Percentiles rank a stretch among this genome's conserved stretches.
Conservation (phyloP, 1,140 invertebrate genomes). For the Orussus abietinus region DNA sequence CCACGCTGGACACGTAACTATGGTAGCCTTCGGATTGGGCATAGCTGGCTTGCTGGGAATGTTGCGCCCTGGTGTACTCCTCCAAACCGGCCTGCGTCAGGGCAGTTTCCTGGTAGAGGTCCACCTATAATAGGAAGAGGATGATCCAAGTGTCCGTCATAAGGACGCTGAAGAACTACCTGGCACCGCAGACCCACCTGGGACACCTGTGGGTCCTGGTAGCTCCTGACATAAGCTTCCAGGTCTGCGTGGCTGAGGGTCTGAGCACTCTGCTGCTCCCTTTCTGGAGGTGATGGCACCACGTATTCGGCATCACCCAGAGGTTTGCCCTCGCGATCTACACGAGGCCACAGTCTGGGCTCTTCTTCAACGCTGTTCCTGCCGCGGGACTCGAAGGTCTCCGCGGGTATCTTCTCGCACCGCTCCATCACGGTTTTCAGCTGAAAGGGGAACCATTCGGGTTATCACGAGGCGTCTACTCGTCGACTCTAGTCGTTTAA, state of each 20-base stretch:
- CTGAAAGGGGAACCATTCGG: constrained; percentile 47
- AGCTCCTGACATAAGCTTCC: constrained; percentile 55
- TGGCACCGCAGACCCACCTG: constrained; percentile 35
- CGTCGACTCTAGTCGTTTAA: constrained; percentile 8
- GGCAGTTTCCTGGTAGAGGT: constrained; percentile 43
- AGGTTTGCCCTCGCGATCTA: constrained; percentile 64
- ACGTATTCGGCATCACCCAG: constrained; percentile 67
- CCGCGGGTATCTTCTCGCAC: constrained; percentile 67
- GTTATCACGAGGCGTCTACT: constrained; percentile 4
- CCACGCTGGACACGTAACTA: constrained; percentile 76
- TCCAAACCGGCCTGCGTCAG: constrained; percentile 67
- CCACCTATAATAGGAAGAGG: constrained; percentile 33
- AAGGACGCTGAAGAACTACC: neutral
- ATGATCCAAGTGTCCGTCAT: neutral
- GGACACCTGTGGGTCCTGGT: constrained; percentile 53
- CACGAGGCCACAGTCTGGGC: constrained; percentile 56
- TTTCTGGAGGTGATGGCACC: constrained; percentile 71
- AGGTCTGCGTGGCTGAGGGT: constrained; percentile 53
- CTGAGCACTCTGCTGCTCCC: constrained; percentile 57
- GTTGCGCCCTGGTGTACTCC: constrained; percentile 67
- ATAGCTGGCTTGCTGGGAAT: constrained; percentile 73
- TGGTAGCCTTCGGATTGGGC: constrained; percentile 80
- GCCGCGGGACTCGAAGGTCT: constrained; percentile 58
- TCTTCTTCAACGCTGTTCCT: constrained; percentile 43
- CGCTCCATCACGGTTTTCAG: constrained; percentile 73